Evolutionary conservation across 2,113 vertebrate genomes (phyloP).

Genomic region (Galeopterus variegatus): DNA sequence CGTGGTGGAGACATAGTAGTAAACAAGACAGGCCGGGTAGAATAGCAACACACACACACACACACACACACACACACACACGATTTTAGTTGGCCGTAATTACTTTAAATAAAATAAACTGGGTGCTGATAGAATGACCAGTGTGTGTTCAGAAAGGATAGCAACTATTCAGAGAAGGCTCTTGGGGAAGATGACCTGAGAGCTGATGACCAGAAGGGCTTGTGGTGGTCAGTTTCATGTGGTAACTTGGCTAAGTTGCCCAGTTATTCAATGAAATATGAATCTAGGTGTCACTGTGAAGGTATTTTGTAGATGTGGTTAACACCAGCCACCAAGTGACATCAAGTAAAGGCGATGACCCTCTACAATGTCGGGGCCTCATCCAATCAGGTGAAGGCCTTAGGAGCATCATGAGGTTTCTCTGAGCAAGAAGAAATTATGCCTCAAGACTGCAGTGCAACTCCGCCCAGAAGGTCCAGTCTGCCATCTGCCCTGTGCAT

Average conservation of each 20-base stretch:
- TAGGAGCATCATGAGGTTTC: not conserved
- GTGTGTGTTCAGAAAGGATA: accelerated
- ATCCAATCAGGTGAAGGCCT: not conserved
- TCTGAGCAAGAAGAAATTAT: too few species aligned
- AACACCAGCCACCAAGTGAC: accelerated
- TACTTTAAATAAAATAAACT: not conserved
- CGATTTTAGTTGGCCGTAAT: accelerated
- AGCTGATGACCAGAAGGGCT: not conserved
- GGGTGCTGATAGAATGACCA: not conserved
- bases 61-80: not conserved
- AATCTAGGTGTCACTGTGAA: accelerated
- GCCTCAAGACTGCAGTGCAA: too few species aligned
- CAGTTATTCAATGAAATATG: accelerated
- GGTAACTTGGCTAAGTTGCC: not conserved
- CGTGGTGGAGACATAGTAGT: too few species aligned
- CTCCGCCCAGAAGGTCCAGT: too few species aligned
- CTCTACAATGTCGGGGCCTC: accelerated
- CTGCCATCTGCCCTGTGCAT: too few species aligned
- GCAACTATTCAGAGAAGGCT: accelerated
- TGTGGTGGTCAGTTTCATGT: accelerated
- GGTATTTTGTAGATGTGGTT: accelerated
- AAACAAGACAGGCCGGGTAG: not conserved
- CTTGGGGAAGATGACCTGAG: not conserved
- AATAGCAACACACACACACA: not conserved
- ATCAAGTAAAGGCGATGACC: accelerated